Percentiles rank a stretch among this genome's conserved stretches.
These are phyloP conservation scores for Sympetrum striolatum DNA, from an alignment of 2,888 invertebrate species.

Conservation along the genomic window DNA sequence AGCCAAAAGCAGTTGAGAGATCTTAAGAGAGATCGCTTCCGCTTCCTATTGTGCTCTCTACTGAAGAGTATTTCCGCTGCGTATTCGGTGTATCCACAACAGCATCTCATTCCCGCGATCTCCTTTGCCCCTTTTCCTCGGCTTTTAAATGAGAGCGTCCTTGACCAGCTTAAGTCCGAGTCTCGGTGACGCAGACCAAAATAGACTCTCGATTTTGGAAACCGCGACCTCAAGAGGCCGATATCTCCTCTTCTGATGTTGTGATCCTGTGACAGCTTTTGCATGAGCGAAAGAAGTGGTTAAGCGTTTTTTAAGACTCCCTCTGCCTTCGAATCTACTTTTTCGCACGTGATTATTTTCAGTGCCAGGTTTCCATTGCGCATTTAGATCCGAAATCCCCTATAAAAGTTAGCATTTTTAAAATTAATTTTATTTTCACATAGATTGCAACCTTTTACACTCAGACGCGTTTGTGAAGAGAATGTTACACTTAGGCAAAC, in stretches of 20 bases:
- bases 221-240: neutral
- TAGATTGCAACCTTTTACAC: too few species aligned
- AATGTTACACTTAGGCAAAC: too few species aligned
- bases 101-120: neutral
- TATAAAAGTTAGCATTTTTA: too few species aligned
- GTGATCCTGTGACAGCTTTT: neutral
- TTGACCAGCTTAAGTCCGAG: neutral
- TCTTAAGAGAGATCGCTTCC: neutral
- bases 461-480: too few species aligned
- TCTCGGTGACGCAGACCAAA: neutral
- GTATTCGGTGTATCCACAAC: neutral
- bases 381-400: neutral
- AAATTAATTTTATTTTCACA: too few species aligned
- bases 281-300: too few species aligned
- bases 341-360: neutral
- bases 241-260: neutral
- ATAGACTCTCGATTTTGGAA: slow-evolving; percentile 7
- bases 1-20: neutral
- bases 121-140: neutral
- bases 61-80: neutral
- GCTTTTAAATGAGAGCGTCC: neutral
- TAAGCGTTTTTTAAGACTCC: too few species aligned
- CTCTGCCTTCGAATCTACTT: too few species aligned
- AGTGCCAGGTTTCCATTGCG: neutral
- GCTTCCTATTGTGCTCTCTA: neutral